A percentile compares a stretch with the other conserved stretches of the same genome.
Evolutionary conservation across 1,140 invertebrate genomes (phyloP).

Genomic region (Acromyrmex heyeri): DNA sequence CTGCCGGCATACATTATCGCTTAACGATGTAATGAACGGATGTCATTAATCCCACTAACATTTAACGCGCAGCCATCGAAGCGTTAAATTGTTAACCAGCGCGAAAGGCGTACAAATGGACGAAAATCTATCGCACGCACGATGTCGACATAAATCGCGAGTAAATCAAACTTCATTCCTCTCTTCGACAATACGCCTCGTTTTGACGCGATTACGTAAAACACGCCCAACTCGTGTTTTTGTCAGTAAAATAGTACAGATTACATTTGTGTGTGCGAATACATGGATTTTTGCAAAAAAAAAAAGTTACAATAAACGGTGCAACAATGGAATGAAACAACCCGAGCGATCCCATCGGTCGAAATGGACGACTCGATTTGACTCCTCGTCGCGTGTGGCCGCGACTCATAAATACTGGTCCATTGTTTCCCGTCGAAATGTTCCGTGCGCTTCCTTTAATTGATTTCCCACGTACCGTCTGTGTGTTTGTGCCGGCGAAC

Average conservation of each 20-base stretch:
- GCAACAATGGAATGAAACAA: constrained; percentile 25
- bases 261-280: background rate
- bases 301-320: constrained; percentile 25
- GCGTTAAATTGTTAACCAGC: constrained; percentile 42
- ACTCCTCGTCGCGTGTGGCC: constrained; percentile 50
- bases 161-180: constrained; percentile 49
- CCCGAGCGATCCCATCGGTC: background rate
- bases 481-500: background rate
- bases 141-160: constrained; percentile 2
- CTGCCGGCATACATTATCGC: background rate
- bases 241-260: constrained; percentile 50
- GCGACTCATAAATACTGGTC: constrained; percentile 67
- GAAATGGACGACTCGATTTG: constrained; percentile 63
- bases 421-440: constrained; percentile 63
- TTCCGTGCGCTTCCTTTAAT: constrained; percentile 65
- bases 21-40: background rate
- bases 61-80: constrained; percentile 21
- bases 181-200: constrained; percentile 29
- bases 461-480: constrained; percentile 58
- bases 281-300: constrained; percentile 3
- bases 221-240: constrained; percentile 29
- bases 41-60: constrained; percentile 5
- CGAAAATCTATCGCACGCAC: constrained; percentile 37
- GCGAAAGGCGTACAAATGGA: constrained; percentile 32
- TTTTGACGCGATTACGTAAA: constrained; percentile 51